Evolutionary conservation across 2,888 invertebrate genomes (phyloP).

Genomic region (Melieria picta): DNA sequence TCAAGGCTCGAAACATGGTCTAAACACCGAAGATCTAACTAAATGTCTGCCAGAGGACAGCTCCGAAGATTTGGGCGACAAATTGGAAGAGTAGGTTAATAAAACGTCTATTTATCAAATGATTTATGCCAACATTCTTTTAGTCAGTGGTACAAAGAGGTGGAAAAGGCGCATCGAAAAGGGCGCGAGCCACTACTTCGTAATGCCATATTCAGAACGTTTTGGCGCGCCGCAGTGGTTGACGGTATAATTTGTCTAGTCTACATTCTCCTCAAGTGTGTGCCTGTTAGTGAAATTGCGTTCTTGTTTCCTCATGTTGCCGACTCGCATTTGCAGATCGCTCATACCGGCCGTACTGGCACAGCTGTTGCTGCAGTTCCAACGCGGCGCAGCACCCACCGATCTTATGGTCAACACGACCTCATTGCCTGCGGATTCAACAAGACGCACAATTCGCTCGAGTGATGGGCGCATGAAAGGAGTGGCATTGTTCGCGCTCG

Average conservation of each 20-base stretch:
- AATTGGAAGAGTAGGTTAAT: slow-evolving; percentile 59
- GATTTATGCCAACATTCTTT: not conserved
- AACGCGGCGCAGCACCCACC: slow-evolving; percentile 39
- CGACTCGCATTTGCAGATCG: slow-evolving; percentile 52
- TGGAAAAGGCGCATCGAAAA: slow-evolving; percentile 69
- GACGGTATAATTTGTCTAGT: slow-evolving; percentile 72
- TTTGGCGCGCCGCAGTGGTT: slow-evolving; percentile 75
- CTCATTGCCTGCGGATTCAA: not conserved
- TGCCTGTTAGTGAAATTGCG: not conserved
- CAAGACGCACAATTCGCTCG: slow-evolving; percentile 49
- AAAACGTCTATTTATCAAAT: not conserved
- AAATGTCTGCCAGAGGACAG: slow-evolving; percentile 72
- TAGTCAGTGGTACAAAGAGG: slow-evolving; percentile 77
- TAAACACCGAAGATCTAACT: slow-evolving; percentile 76
- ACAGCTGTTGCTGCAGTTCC: slow-evolving; percentile 63
- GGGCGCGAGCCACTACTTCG: slow-evolving; percentile 73
- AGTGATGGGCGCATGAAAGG: slow-evolving; percentile 39
- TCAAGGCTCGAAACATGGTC: slow-evolving; percentile 58
- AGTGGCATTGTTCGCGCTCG: slow-evolving; percentile 35
- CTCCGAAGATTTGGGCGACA: slow-evolving; percentile 63
- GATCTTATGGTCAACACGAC: slow-evolving; percentile 3
- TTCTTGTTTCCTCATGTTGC: not conserved
- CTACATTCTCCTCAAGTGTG: slow-evolving; percentile 63
- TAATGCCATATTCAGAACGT: slow-evolving; percentile 74
- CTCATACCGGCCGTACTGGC: slow-evolving; percentile 63